Percentiles rank a stretch among this genome's conserved stretches.
Evolutionary conservation across 2,888 invertebrate species (phyloP).

Genomic region (Mimumesa dahlbomi): DNA sequence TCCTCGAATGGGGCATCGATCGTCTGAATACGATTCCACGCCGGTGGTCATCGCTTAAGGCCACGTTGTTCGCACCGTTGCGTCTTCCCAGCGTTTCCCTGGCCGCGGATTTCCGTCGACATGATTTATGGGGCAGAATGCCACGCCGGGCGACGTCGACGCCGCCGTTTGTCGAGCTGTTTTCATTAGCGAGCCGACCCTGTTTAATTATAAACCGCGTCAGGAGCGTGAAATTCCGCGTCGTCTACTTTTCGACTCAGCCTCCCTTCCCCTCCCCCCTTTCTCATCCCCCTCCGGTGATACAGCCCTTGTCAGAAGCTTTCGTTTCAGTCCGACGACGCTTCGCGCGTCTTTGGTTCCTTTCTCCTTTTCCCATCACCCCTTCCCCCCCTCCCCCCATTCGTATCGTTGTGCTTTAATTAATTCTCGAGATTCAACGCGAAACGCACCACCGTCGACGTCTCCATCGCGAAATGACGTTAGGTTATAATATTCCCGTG

Average conservation of each 20-base stretch:
- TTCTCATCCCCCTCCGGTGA: background rate
- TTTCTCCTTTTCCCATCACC: slow-evolving; percentile 5
- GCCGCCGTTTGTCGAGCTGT: slow-evolving; percentile 29
- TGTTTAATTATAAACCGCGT: slow-evolving; percentile 65
- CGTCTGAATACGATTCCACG: slow-evolving; percentile 4
- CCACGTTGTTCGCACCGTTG: slow-evolving; percentile 33
- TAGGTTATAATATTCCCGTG: background rate
- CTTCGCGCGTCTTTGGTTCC: slow-evolving; percentile 29
- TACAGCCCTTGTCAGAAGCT: background rate
- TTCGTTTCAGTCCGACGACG: slow-evolving; percentile 19
- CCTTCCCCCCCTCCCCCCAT: background rate
- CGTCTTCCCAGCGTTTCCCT: slow-evolving; percentile 11
- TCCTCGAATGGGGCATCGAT: background rate
- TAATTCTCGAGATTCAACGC: slow-evolving; percentile 37
- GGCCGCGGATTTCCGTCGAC: slow-evolving; percentile 47
- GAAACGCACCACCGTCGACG: slow-evolving; percentile 9
- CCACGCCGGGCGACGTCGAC: slow-evolving; percentile 17
- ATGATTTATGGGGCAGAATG: slow-evolving; percentile 54
- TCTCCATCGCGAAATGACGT: background rate
- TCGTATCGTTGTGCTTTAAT: slow-evolving; percentile 40
- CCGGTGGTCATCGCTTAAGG: background rate
- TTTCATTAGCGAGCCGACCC: slow-evolving; percentile 56
- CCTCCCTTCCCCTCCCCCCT: slow-evolving; percentile 5
- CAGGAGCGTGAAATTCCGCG: slow-evolving; percentile 50
- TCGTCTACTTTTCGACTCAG: slow-evolving; percentile 50